phyloP scores from a whole-genome alignment of 2,888 invertebrate genomes.

The Pogonocherus hispidulus region DNA sequence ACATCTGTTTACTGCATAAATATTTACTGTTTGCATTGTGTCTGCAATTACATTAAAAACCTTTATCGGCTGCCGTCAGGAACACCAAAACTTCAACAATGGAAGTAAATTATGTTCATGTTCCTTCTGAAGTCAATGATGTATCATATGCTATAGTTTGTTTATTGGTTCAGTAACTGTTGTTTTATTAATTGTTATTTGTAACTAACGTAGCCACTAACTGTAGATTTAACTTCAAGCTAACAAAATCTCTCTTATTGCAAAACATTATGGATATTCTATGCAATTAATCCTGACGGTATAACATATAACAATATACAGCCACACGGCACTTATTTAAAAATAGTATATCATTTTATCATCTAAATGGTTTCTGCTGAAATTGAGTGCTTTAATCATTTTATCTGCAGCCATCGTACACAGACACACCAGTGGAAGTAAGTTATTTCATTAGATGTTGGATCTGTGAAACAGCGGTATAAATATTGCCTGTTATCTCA shows the following conservation, averaged over 20 bases:
- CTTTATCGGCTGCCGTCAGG: neutral
- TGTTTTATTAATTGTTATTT: too few species aligned
- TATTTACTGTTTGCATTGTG: constrained; percentile 14
- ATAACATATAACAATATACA: too few species aligned
- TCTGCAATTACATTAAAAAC: neutral
- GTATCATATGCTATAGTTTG: too few species aligned
- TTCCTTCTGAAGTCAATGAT: too few species aligned
- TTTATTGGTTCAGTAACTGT: too few species aligned
- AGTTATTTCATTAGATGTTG: constrained; percentile 30
- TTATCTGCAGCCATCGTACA: constrained; percentile 29
- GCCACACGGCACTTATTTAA: neutral
- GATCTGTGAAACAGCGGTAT: constrained; percentile 20
- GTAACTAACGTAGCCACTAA: too few species aligned
- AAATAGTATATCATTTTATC: constrained; percentile 32
- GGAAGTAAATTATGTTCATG: too few species aligned
- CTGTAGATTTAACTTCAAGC: too few species aligned
- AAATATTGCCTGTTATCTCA: constrained; percentile 23
- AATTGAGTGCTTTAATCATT: constrained; percentile 38
- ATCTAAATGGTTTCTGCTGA: constrained; percentile 39
- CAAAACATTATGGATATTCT: too few species aligned
- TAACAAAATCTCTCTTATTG: too few species aligned
- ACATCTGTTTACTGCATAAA: neutral
- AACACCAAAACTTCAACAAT: constrained; percentile 1
- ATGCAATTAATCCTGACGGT: too few species aligned
- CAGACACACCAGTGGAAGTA: constrained; percentile 17